Evolutionary conservation across 2,888 invertebrate species (phyloP), one percentile per base, ranked within the genome.

Genomic region (Drosophila prostipennis): DNA sequence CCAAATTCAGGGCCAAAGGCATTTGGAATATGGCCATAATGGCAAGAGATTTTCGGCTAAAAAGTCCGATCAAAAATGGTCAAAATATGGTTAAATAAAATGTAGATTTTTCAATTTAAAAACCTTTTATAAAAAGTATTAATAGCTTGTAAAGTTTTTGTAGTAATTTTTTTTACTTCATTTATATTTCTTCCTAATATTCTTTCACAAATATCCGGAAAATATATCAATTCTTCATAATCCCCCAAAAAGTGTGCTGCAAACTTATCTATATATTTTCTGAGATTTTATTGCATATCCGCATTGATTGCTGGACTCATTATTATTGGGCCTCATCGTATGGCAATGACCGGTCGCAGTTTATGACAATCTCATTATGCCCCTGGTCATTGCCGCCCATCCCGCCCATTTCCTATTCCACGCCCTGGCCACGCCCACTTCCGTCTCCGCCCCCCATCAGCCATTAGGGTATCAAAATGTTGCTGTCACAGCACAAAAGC

Each of bases 401-500:
- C 29, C 29, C 29, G 6, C 26, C 26, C 26, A 6, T 26, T 26
- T 26, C 6, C 26, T 26, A 6, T 26, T 26, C 19, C 23, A 23
- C 10, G 43, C 29, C 42, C 49, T 16, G 16, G 14, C 37, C 51
- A 43, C 14, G 43, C 29, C 42, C 49, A 49, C 19, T 14, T 39
- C 34, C 49, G 36, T 26, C 1, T 2, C 32, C 43, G 55, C 13
- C 55, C 26, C 34, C 34, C 36, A 7, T 16, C 36, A 5, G 4
- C 68, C 49, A 68, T 45, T 51, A 56, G 78, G 59, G 63, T 65
- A 77, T 65, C 64, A 65, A 71, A 63, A 77, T 81, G 64, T 67
- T 64, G 77, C 79, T 77, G 77, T 60, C 77, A 48, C 65, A 69
- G 82, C 74, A 81, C 65, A 74, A 81, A 65, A 55, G 70, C 71